Base-by-base conservation (phyloP, 2,797 vertebrate species). In the Columba guinea region DNA sequence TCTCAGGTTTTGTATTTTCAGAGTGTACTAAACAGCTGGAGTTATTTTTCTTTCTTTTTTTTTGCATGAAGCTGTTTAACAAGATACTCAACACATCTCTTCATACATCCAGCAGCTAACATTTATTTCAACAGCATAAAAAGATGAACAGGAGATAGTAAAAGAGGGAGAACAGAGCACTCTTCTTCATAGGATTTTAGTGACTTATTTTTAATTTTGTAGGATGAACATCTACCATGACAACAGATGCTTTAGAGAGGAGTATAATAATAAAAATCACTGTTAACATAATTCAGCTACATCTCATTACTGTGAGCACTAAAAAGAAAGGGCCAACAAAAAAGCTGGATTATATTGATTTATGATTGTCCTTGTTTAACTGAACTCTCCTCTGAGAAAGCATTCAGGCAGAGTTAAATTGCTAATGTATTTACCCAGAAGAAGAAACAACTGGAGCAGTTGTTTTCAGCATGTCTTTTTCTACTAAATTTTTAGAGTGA, bases 401-500 rank as follows among this genome's bases (percentile, higher is more conserved):
- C 5, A 11, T 27, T 96, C 83, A 79, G 82, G 71, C 80, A 95
- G 69, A 89, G 67, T 87, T 94, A 94, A 95, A 95, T 93, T 89
- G 52, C 48, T 51, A 77, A 84, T 85, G 59, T 89, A 89, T 94
- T 94, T 96, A 76, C 46, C 26, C 24, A 74, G 75, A 96, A 52
- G 46, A 80, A 92, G 49, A 87, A 88, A 84, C 81, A 91, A 77
- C 79, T 93, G 44, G 79, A 93, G 56, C 30, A 89, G 62, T 93
- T 95, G 75, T 85, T 96, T 93, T 94, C 81, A 74, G 46, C 48
- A 18, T 90, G 81, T 75, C 58, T 87, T 93, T 94, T 91, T 91
- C 79, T 74, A 41, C 62, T 79, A 49, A 85, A 93, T 13, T 95
- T 95, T 95, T 86, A 95, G 44, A 95, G 46, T 39, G 58, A 91